Percentiles rank a stretch among this genome's conserved stretches.
phyloP scores from a whole-genome alignment of 2,888 invertebrate genomes.

The Macropis europaea region DNA sequence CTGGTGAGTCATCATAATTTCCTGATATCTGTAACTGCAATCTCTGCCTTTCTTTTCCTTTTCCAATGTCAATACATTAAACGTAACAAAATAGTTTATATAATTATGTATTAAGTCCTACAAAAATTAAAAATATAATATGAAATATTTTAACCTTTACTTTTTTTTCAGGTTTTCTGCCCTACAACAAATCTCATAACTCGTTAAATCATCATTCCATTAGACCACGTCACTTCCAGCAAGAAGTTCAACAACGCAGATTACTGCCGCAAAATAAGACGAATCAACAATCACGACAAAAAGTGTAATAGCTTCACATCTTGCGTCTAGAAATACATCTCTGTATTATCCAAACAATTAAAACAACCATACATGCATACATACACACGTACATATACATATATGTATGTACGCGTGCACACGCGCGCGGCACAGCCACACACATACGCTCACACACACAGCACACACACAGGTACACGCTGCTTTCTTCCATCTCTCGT shows the following conservation, averaged over 20 bases:
- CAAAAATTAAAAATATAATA: neutral
- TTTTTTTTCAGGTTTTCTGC: conserved; percentile 74
- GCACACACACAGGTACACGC: conserved; percentile 50
- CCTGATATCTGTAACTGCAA: conserved; percentile 47
- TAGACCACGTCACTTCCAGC: conserved; percentile 72
- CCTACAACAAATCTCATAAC: conserved; percentile 75
- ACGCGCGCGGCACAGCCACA: conserved; percentile 8
- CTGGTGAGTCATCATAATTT: conserved; percentile 76
- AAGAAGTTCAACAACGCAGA: conserved; percentile 71
- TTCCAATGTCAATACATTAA: conserved; percentile 38
- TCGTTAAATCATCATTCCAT: conserved; percentile 79
- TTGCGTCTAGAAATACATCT: conserved; percentile 62
- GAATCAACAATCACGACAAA: conserved; percentile 65
- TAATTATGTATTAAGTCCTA: neutral
- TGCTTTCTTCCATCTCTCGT: conserved; percentile 66
- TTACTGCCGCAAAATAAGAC: conserved; percentile 72
- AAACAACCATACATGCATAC: conserved; percentile 48
- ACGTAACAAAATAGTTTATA: conserved; percentile 1
- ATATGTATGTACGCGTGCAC: conserved; percentile 47
- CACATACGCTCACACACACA: conserved; percentile 41
- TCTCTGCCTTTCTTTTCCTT: conserved; percentile 37
- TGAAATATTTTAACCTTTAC: conserved; percentile 41
- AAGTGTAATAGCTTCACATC: conserved; percentile 68
- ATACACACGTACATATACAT: conserved; percentile 37
- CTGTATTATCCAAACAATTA: conserved; percentile 57